phyloP scores from a whole-genome alignment of 2,888 invertebrate species.

The Chrysotoxum bicinctum region DNA sequence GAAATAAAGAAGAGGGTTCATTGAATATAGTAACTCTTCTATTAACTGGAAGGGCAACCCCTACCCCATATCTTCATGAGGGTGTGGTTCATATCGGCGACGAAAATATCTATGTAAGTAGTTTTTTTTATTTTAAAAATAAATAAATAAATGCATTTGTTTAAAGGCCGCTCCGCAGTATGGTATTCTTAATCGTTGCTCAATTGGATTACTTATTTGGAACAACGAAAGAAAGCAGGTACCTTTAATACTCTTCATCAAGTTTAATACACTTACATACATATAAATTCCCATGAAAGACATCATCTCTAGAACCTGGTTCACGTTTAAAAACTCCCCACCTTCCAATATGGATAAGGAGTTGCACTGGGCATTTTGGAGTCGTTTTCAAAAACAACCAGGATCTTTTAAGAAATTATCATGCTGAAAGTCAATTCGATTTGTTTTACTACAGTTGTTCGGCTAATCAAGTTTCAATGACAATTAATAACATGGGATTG shows the following conservation, averaged over 20 bases:
- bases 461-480: slow-evolving; percentile 86
- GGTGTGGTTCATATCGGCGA: slow-evolving; percentile 89
- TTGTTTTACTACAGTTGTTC: slow-evolving; percentile 90
- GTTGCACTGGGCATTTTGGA: slow-evolving; percentile 89
- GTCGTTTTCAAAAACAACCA: slow-evolving; percentile 90
- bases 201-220: slow-evolving; percentile 88
- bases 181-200: slow-evolving; percentile 87
- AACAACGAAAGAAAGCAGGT: slow-evolving; percentile 84
- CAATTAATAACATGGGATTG: slow-evolving; percentile 87
- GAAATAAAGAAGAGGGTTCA: slow-evolving; percentile 87
- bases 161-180: slow-evolving; percentile 88
- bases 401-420: slow-evolving; percentile 90
- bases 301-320: slow-evolving; percentile 85
- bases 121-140: neutral
- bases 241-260: neutral
- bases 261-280: no score
- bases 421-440: slow-evolving; percentile 90
- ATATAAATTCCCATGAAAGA: neutral
- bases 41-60: slow-evolving; percentile 90
- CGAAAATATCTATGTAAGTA: slow-evolving; percentile 87
- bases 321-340: slow-evolving; percentile 92
- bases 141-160: neutral
- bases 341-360: slow-evolving; percentile 89
- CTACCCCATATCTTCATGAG: slow-evolving; percentile 89
- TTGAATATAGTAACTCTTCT: slow-evolving; percentile 88